Evolutionary conservation across 2,113 vertebrate genomes (phyloP).

Genomic region (Aspiorhynchus laticeps): DNA sequence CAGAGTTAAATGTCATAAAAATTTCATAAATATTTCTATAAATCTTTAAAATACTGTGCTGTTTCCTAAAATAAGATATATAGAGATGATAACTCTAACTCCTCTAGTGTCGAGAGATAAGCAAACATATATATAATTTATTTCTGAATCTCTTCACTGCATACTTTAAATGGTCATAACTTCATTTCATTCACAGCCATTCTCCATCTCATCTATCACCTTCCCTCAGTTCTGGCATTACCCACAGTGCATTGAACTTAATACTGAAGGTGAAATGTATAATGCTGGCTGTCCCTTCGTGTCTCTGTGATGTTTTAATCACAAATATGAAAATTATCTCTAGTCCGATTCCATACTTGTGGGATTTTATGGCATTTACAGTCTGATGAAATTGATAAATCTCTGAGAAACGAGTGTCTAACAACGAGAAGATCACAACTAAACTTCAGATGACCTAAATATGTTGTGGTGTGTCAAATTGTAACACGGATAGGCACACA

Average conservation of each 20-base stretch:
- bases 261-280: not conserved
- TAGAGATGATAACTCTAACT: constrained; percentile 62
- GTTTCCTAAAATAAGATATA: constrained; percentile 68
- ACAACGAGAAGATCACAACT: constrained; percentile 1
- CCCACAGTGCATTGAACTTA: constrained; percentile 40
- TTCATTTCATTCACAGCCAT: constrained; percentile 31
- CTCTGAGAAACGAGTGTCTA: not conserved
- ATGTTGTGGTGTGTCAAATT: constrained; percentile 42
- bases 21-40: constrained; percentile 67
- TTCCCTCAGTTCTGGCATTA: constrained; percentile 48
- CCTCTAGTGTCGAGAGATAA: constrained; percentile 58
- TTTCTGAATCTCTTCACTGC: constrained; percentile 50
- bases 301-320: constrained; percentile 2
- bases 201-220: not conserved
- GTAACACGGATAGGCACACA: constrained; percentile 38
- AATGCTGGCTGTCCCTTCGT: constrained; percentile 33
- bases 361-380: constrained; percentile 28
- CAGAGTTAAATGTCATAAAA: constrained; percentile 63
- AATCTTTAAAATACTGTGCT: constrained; percentile 72
- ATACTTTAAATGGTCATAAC: constrained; percentile 43
- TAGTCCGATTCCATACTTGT: constrained; percentile 3
- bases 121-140: constrained; percentile 52
- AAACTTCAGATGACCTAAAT: not conserved
- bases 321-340: constrained; percentile 5
- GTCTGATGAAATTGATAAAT: constrained; percentile 1